Percentiles rank a stretch among this genome's conserved stretches.
These are phyloP conservation scores for Drosophila merina DNA, from an alignment of 2,888 invertebrate genomes.

Conservation along the genomic window DNA sequence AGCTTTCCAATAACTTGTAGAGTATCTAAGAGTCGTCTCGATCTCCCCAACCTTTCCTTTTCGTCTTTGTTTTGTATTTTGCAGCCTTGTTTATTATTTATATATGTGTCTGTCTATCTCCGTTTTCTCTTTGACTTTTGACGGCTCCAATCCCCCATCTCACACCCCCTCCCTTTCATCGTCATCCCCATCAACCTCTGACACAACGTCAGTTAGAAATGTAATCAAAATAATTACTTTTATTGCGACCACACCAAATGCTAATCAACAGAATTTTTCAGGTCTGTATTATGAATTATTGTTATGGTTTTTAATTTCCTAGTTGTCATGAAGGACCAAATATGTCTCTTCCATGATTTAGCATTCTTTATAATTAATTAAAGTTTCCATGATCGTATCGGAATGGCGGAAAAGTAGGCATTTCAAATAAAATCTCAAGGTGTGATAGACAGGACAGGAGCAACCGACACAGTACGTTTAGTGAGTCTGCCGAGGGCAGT, in stretches of 20 bases:
- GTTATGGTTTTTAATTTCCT: slow-evolving; percentile 64
- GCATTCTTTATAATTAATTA: too few species aligned
- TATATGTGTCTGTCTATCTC: slow-evolving; percentile 42
- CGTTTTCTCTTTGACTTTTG: slow-evolving; percentile 29
- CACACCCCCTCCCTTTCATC: not conserved
- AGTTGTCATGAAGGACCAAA: slow-evolving; percentile 8
- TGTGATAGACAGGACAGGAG: not conserved
- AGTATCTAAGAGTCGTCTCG: not conserved
- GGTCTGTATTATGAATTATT: slow-evolving; percentile 53
- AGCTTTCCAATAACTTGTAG: not conserved
- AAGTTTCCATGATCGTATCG: too few species aligned
- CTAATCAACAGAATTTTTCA: slow-evolving; percentile 54
- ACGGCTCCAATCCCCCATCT: slow-evolving; percentile 8
- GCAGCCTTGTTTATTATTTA: slow-evolving; percentile 41
- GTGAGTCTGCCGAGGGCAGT: not conserved
- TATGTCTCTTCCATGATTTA: too few species aligned
- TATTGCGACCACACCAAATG: slow-evolving; percentile 64
- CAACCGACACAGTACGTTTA: not conserved
- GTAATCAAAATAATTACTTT: slow-evolving; percentile 77
- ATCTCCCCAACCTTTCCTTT: not conserved
- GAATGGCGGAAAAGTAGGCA: not conserved
- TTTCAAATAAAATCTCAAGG: not conserved
- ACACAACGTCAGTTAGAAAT: slow-evolving; percentile 53
- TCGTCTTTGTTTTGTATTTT: slow-evolving; percentile 33
- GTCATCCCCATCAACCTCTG: slow-evolving; percentile 13